Evolutionary conservation across 2,113 vertebrate genomes (phyloP).

Genomic region (Ailuropoda melanoleuca): DNA sequence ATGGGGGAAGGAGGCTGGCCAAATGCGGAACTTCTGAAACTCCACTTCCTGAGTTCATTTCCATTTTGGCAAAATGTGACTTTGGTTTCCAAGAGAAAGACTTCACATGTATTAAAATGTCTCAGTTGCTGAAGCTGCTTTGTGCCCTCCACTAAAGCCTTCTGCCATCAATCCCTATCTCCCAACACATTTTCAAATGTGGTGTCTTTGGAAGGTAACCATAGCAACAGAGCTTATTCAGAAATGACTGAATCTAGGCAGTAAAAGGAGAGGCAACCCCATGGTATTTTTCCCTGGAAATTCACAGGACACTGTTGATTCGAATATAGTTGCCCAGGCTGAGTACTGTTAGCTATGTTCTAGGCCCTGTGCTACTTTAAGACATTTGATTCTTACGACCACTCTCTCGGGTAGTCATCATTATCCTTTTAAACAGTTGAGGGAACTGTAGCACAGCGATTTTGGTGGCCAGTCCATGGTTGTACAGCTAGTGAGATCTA

Average conservation of each 20-base stretch:
- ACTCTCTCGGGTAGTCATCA: not conserved
- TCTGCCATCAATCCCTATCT: constrained; percentile 60
- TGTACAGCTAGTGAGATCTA: not conserved
- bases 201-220: constrained; percentile 69
- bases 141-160: constrained; percentile 63
- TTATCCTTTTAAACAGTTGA: not conserved
- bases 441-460: not conserved
- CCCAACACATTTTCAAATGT: constrained; percentile 59
- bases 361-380: not conserved
- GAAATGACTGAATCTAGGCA: constrained; percentile 58
- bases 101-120: constrained; percentile 67
- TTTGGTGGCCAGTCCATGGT: not conserved
- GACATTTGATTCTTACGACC: not conserved
- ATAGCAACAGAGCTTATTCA: constrained; percentile 76
- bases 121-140: constrained; percentile 65
- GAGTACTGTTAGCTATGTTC: not conserved
- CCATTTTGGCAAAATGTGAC: constrained; percentile 68
- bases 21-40: constrained; percentile 41
- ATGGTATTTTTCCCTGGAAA: constrained; percentile 31
- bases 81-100: constrained; percentile 70
- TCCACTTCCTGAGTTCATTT: constrained; percentile 68
- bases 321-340: not conserved
- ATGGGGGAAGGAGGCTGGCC: constrained; percentile 11
- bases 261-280: constrained; percentile 25
- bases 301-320: constrained; percentile 18